Percentiles rank a stretch among this genome's conserved stretches.
phyloP scores from a whole-genome alignment of 2,797 vertebrate genomes.

The Sphenodon punctatus region DNA sequence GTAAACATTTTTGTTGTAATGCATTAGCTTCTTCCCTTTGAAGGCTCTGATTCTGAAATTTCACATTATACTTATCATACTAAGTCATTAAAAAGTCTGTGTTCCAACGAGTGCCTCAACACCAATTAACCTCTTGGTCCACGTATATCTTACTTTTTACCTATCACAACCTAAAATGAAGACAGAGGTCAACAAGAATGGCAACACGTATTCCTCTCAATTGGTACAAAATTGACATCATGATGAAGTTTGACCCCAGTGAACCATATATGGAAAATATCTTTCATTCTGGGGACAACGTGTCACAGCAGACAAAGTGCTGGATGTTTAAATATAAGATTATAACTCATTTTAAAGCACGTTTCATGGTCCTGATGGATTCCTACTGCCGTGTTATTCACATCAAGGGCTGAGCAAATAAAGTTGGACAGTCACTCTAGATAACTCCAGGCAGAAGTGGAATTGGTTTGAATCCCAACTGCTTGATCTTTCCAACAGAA shows the following conservation, averaged over 20 bases:
- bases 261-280: constrained; percentile 41
- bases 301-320: neutral
- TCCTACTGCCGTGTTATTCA: constrained; percentile 1
- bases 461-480: constrained; percentile 7
- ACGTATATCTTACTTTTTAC: constrained; percentile 33
- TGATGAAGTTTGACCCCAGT: constrained; percentile 48
- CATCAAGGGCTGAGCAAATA: neutral
- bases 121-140: neutral
- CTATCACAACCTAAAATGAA: constrained; percentile 54
- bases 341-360: constrained; percentile 32
- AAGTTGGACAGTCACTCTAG: neutral
- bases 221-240: constrained; percentile 21
- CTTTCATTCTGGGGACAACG: constrained; percentile 12
- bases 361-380: constrained; percentile 36
- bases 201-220: constrained; percentile 19
- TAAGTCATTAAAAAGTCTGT: too few relatives aligned
- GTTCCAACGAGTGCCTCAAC: constrained; percentile 19
- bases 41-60: constrained; percentile 6
- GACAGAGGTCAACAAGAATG: constrained; percentile 35
- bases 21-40: constrained; percentile 13
- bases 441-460: neutral
- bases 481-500: constrained; percentile 5
- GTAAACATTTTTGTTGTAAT: neutral
- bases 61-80: constrained; percentile 1
- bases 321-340: neutral